phyloP scores from a whole-genome alignment of 1,140 invertebrate genomes.

The Samia ricini region DNA sequence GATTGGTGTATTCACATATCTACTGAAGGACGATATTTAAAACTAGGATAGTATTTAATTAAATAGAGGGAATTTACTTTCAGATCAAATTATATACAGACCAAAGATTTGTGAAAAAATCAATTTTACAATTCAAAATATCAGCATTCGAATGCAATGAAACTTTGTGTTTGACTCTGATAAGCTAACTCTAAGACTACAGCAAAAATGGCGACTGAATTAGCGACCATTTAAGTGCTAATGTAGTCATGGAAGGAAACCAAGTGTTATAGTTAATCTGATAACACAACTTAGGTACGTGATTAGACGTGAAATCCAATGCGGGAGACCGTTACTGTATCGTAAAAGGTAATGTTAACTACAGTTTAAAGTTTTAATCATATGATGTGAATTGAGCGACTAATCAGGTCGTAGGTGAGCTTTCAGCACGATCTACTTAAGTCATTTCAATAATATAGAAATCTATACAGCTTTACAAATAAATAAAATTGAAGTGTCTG shows the following conservation, averaged over 20 bases:
- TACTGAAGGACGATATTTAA: too few species aligned
- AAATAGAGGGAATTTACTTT: not conserved
- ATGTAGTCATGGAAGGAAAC: not conserved
- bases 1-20: too few species aligned
- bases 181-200: not conserved
- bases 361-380: constrained; percentile 11
- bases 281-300: not conserved
- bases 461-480: too few species aligned
- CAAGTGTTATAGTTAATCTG: constrained; percentile 11
- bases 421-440: not conserved
- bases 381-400: not conserved
- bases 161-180: not conserved
- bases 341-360: constrained; percentile 15
- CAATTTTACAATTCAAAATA: not conserved
- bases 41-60: too few species aligned
- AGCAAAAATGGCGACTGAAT: not conserved
- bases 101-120: not conserved
- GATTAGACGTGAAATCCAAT: constrained; percentile 1
- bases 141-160: too few species aligned
- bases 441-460: not conserved
- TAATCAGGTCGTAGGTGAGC: not conserved
- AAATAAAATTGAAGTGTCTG: too few species aligned
- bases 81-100: not conserved
- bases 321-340: constrained; percentile 6
- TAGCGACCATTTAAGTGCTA: not conserved